Conservation (phyloP, 2,113 vertebrate genomes). For the Falco punctatus region DNA sequence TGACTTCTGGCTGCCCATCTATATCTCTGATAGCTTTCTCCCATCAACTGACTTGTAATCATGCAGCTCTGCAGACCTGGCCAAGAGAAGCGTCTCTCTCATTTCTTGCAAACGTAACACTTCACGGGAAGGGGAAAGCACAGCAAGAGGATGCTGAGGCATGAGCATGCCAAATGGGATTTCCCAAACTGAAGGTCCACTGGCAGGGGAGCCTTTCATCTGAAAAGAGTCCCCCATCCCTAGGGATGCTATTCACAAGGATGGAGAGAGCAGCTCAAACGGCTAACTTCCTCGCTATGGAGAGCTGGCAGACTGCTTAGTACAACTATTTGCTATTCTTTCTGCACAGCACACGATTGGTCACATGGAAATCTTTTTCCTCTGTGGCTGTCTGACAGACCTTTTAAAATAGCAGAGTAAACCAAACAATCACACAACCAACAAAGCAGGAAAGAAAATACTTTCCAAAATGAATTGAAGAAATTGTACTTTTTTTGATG, state of each 20-base stretch:
- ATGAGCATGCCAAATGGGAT: not conserved
- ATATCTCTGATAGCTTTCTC: not conserved
- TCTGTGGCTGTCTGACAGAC: conserved; percentile 22
- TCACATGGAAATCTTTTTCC: conserved; percentile 6
- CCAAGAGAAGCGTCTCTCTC: not conserved
- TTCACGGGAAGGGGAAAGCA: not conserved
- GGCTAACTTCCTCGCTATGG: rapidly evolving
- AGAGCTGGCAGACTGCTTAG: not conserved
- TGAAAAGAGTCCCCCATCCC: not conserved
- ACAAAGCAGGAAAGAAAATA: conserved; percentile 35
- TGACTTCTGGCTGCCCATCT: not conserved
- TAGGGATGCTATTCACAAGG: not conserved
- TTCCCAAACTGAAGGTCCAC: not conserved
- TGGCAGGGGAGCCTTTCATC: not conserved
- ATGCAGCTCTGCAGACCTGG: rapidly evolving
- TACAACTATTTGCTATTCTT: conserved; percentile 16
- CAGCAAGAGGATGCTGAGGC: not conserved
- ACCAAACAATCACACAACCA: not conserved
- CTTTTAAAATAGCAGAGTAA: conserved; percentile 18
- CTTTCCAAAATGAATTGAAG: conserved; percentile 5
- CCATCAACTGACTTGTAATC: not conserved
- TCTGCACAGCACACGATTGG: not conserved
- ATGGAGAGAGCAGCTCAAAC: not conserved
- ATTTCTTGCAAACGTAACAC: not conserved
- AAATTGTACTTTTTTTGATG: not conserved